Evolutionary conservation across 2,797 vertebrate genomes (phyloP).

Genomic region (Diglossa cyanea): DNA sequence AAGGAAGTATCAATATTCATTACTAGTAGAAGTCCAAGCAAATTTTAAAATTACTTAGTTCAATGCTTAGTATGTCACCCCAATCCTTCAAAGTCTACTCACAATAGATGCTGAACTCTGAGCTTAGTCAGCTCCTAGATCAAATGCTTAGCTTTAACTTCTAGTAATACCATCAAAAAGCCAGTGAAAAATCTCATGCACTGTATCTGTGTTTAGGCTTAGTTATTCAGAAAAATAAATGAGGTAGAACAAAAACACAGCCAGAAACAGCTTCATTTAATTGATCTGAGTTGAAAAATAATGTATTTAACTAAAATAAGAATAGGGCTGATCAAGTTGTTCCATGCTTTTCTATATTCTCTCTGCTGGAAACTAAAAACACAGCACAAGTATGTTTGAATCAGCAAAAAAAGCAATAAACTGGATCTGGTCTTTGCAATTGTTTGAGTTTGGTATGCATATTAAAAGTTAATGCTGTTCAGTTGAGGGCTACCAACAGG

Average conservation of each 20-base stretch:
- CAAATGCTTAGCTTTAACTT: not conserved
- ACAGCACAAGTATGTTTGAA: not conserved
- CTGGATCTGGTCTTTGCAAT: not conserved
- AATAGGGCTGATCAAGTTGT: not conserved
- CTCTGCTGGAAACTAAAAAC: not conserved
- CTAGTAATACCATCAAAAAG: not conserved
- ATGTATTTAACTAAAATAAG: not conserved
- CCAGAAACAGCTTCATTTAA: not conserved
- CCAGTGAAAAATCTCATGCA: not conserved
- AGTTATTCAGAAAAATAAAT: not conserved
- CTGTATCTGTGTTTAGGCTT: not conserved
- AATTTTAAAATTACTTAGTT: not conserved
- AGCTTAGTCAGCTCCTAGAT: not conserved
- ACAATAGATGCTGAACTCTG: not conserved
- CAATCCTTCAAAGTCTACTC: not conserved
- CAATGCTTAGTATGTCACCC: not conserved
- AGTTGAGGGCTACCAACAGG: not conserved
- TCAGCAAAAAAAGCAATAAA: not conserved
- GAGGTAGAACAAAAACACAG: not conserved
- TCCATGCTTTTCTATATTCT: not conserved
- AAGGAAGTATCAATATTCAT: not conserved
- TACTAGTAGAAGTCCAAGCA: not conserved
- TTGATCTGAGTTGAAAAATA: not conserved
- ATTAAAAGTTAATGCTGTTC: not conserved
- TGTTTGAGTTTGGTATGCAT: not conserved